phyloP scores from a whole-genome alignment of 2,113 vertebrate genomes.

The Cyanoramphus novaezelandiae region DNA sequence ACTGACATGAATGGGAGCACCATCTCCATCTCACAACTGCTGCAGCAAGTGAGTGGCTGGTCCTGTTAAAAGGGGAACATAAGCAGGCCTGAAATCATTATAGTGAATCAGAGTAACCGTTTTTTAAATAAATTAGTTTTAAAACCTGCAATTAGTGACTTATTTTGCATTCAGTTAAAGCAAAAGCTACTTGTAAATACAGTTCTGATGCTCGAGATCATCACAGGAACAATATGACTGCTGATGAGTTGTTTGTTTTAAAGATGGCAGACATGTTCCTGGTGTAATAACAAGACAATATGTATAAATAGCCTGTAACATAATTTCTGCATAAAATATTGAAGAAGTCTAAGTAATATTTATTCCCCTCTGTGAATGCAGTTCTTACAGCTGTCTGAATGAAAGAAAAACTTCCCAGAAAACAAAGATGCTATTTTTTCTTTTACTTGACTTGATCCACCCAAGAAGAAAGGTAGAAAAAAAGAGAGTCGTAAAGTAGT shows the following conservation, averaged over 20 bases:
- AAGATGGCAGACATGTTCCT: neutral
- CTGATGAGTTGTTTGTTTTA: neutral
- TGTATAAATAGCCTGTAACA: neutral
- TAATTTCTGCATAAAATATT: neutral
- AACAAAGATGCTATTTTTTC: neutral
- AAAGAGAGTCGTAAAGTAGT: neutral
- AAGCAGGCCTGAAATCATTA: neutral
- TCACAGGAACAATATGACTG: neutral
- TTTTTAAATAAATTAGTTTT: neutral
- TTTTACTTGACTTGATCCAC: conserved; percentile 1
- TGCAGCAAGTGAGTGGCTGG: neutral
- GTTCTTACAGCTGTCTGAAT: neutral
- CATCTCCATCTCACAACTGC: neutral
- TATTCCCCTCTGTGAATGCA: neutral
- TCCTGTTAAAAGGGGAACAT: neutral
- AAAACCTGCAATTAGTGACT: neutral
- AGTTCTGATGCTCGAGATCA: neutral
- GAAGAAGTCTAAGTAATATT: neutral
- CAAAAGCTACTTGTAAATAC: neutral
- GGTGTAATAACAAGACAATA: neutral
- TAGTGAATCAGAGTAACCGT: neutral
- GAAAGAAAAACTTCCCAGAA: neutral
- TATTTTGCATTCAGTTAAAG: neutral
- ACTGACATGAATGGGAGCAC: neutral
- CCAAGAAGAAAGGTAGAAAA: neutral